These are phyloP conservation scores for Metacarcinus magister DNA, from an alignment of 2,888 invertebrate species.

Conservation along the genomic window DNA sequence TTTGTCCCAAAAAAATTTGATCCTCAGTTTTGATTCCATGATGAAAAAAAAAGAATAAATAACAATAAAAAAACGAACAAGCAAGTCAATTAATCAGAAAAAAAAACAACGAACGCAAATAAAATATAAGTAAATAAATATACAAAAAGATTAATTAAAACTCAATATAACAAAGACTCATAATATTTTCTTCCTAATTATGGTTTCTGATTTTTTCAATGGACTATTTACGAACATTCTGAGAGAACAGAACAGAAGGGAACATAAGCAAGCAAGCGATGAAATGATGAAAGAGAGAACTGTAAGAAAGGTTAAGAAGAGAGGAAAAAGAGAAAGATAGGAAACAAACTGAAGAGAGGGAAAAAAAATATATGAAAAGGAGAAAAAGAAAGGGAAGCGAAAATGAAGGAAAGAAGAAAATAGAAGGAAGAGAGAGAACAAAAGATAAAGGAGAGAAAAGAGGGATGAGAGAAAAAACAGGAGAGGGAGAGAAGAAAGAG, in stretches of 20 bases:
- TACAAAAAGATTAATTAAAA: not conserved
- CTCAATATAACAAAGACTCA: not conserved
- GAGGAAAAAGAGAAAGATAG: not conserved
- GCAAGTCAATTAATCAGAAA: not conserved
- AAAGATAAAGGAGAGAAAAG: not conserved
- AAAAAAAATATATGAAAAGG: not conserved
- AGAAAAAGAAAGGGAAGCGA: not conserved
- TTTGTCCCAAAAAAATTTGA: not conserved
- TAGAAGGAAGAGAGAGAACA: not conserved
- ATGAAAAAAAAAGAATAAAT: not conserved
- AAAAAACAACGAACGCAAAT: not conserved
- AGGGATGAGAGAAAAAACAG: not conserved
- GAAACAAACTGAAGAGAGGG: not conserved
- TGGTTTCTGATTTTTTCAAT: not conserved
- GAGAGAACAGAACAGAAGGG: not conserved
- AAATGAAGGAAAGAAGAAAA: not conserved
- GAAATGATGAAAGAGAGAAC: not conserved
- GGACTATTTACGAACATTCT: not conserved
- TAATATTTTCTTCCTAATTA: not conserved
- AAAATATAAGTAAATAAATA: not conserved
- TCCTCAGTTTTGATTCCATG: not conserved
- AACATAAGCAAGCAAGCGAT: not conserved
- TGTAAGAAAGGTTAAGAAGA: not conserved
- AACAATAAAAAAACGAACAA: not conserved
- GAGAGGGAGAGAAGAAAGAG: not conserved